phyloP scores from a whole-genome alignment of 2,888 invertebrate genomes.

The Chalcosyrphus nemorum region DNA sequence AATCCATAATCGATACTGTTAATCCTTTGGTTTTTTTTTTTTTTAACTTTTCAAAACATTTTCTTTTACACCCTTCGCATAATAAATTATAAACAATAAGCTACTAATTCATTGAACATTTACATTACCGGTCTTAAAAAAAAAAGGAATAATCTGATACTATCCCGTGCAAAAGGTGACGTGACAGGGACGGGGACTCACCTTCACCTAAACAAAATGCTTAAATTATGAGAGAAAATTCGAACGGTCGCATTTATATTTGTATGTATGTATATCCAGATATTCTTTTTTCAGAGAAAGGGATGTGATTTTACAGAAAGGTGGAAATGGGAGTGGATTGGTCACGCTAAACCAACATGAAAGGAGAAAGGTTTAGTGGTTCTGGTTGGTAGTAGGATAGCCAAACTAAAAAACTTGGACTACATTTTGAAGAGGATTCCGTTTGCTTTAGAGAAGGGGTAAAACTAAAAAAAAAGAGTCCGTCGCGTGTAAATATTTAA shows the following conservation, averaged over 20 bases:
- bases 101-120: not conserved
- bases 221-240: not conserved
- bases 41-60: too few species aligned
- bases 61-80: too few species aligned
- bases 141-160: not conserved
- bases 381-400: not conserved
- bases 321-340: not conserved
- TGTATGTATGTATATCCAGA: too few species aligned
- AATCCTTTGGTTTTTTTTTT: too few species aligned
- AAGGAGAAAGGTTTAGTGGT: not conserved
- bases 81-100: too few species aligned
- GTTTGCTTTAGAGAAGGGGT: not conserved
- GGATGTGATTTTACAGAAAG: not conserved
- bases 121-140: not conserved
- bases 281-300: not conserved
- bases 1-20: too few species aligned
- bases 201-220: not conserved
- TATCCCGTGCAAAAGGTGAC: not conserved
- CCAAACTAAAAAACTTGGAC: not conserved
- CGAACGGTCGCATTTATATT: not conserved
- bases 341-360: slow-evolving; percentile 3
- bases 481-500: not conserved
- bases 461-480: not conserved
- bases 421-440: not conserved
- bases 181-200: not conserved